Conservation (phyloP, 2,113 vertebrate species). For the Phainopepla nitens region DNA sequence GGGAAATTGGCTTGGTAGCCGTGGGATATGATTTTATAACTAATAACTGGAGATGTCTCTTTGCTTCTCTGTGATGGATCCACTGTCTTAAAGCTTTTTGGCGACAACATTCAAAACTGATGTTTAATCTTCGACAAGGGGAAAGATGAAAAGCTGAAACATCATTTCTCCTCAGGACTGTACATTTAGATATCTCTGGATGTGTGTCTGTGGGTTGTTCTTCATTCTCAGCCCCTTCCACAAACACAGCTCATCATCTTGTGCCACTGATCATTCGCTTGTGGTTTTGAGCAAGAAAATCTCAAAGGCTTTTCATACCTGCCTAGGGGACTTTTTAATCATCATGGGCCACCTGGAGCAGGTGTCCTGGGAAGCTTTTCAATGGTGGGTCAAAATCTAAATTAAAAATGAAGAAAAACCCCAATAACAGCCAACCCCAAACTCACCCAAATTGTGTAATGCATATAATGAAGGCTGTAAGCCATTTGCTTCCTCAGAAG, state of each 20-base stretch:
- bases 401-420: not conserved
- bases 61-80: not conserved
- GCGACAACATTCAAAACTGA: not conserved
- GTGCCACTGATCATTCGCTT: not conserved
- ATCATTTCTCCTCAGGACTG: not conserved
- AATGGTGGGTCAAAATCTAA: not conserved
- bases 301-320: not conserved
- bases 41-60: not conserved
- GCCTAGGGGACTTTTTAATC: not conserved
- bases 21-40: not conserved
- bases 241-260: not conserved
- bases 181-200: not conserved
- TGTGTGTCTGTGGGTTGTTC: not conserved
- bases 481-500: not conserved
- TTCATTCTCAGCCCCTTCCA: not conserved
- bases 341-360: not conserved
- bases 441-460: not conserved
- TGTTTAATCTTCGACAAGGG: not conserved
- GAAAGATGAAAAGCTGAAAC: not conserved
- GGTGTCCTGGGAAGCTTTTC: not conserved
- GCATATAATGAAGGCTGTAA: not conserved
- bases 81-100: not conserved
- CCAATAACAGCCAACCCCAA: not conserved
- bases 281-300: not conserved
- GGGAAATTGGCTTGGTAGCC: not conserved